Conservation (phyloP, 1,140 invertebrate genomes). For the Scaptomyza graminum region DNA sequence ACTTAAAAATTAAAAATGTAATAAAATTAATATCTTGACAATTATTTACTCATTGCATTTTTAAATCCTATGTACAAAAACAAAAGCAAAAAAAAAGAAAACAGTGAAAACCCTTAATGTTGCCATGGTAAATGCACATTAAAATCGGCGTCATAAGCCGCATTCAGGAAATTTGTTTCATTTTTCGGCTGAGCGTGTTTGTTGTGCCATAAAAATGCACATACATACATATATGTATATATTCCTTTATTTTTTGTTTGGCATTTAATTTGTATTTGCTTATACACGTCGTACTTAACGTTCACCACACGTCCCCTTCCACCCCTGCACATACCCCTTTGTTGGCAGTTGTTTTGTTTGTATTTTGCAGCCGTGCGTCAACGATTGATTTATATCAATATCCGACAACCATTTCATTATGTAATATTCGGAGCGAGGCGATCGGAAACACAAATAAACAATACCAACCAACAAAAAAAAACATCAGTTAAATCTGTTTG, state of each 20-base stretch:
- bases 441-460: conserved; percentile 41
- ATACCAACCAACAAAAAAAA: conserved; percentile 31
- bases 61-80: conserved; percentile 5
- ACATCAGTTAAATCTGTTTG: conserved; percentile 73
- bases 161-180: conserved; percentile 22
- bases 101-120: conserved; percentile 30
- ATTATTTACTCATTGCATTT: not conserved
- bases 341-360: conserved; percentile 40
- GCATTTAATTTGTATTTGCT: conserved; percentile 75
- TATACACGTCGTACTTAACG: conserved; percentile 22
- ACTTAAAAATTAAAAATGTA: not conserved
- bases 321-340: conserved; percentile 6
- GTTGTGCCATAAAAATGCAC: conserved; percentile 7
- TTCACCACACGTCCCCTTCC: too few relatives aligned
- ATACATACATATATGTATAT: not conserved
- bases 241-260: conserved; percentile 34
- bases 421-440: conserved; percentile 55
- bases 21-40: not conserved
- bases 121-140: conserved; percentile 50
- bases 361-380: conserved; percentile 34
- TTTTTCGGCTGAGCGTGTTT: conserved; percentile 22
- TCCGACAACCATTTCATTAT: conserved; percentile 71
- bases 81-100: not conserved
- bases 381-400: conserved; percentile 81
- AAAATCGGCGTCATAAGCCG: conserved; percentile 50